These are phyloP conservation scores for Cryptocephalus primarius DNA, from an alignment of 2,888 invertebrate genomes.

Conservation along the genomic window DNA sequence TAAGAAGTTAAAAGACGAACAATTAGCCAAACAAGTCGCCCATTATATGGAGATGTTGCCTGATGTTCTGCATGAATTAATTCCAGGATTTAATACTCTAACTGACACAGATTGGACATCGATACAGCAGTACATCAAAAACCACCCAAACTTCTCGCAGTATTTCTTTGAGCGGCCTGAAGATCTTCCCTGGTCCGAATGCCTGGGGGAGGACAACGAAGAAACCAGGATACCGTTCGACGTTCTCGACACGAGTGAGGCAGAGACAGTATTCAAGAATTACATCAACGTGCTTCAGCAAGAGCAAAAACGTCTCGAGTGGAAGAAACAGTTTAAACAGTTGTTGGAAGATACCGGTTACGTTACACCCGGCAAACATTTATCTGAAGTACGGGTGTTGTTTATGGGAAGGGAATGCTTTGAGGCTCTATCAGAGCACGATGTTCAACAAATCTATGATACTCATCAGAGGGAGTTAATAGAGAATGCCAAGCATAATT, in stretches of 20 bases:
- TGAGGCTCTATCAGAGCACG: slow-evolving; percentile 80
- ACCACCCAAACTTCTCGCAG: slow-evolving; percentile 86
- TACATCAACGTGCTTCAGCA: slow-evolving; percentile 85
- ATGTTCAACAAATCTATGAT: slow-evolving; percentile 87
- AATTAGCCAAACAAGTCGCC: slow-evolving; percentile 62
- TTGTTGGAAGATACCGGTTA: slow-evolving; percentile 88
- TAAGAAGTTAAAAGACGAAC: slow-evolving; percentile 71
- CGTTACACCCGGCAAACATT: slow-evolving; percentile 88
- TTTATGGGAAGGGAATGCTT: slow-evolving; percentile 93
- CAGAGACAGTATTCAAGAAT: slow-evolving; percentile 84
- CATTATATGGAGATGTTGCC: slow-evolving; percentile 69
- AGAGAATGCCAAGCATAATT: slow-evolving; percentile 80
- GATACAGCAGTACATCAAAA: slow-evolving; percentile 73
- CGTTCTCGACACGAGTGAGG: slow-evolving; percentile 81
- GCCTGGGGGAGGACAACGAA: slow-evolving; percentile 50
- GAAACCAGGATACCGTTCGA: slow-evolving; percentile 84
- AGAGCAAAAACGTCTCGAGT: slow-evolving; percentile 83
- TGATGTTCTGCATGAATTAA: slow-evolving; percentile 62
- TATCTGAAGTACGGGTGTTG: slow-evolving; percentile 80
- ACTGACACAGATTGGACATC: slow-evolving; percentile 80
- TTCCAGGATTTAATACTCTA: slow-evolving; percentile 63
- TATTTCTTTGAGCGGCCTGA: slow-evolving; percentile 83
- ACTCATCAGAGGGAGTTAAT: slow-evolving; percentile 85
- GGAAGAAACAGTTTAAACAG: slow-evolving; percentile 90
- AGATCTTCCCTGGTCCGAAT: slow-evolving; percentile 67